These are phyloP conservation scores for Parasteatoda tepidariorum DNA, from an alignment of 1,140 invertebrate genomes.

Conservation along the genomic window DNA sequence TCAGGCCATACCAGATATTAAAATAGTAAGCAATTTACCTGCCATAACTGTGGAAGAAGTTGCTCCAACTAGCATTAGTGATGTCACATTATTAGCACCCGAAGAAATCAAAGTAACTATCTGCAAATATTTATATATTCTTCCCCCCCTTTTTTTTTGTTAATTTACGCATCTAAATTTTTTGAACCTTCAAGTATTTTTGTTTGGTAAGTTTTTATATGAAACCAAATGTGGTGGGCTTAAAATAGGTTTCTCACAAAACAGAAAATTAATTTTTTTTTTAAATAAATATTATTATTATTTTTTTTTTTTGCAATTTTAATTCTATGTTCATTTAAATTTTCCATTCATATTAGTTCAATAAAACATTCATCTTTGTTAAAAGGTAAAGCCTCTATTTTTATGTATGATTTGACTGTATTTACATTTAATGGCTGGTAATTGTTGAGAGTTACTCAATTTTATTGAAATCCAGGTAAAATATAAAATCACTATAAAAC, in stretches of 20 bases:
- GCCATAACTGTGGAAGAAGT: slow-evolving; percentile 95
- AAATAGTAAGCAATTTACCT: slow-evolving; percentile 90
- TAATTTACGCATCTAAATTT: not conserved
- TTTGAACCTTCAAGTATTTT: not conserved
- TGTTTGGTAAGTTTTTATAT: not conserved
- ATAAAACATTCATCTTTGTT: no score
- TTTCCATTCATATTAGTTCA: no score
- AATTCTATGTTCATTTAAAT: no score
- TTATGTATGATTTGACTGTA: no score
- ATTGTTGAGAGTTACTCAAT: no score
- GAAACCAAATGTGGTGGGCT: not conserved
- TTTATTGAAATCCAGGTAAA: no score
- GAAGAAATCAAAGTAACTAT: slow-evolving; percentile 85
- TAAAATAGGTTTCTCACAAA: not conserved
- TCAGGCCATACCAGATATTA: slow-evolving; percentile 84
- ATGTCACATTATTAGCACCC: slow-evolving; percentile 89
- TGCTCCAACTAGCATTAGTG: slow-evolving; percentile 86
- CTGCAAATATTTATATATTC: not conserved
- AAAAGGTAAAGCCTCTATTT: no score
- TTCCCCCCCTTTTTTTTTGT: not conserved
- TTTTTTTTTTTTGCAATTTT: not conserved
- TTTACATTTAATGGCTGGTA: no score
- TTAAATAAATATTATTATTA: not conserved
- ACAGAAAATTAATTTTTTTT: not conserved
- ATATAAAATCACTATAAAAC: no score